Base-by-base conservation (phyloP, 2,797 vertebrate species). In the Coranthus polyacanthus region DNA sequence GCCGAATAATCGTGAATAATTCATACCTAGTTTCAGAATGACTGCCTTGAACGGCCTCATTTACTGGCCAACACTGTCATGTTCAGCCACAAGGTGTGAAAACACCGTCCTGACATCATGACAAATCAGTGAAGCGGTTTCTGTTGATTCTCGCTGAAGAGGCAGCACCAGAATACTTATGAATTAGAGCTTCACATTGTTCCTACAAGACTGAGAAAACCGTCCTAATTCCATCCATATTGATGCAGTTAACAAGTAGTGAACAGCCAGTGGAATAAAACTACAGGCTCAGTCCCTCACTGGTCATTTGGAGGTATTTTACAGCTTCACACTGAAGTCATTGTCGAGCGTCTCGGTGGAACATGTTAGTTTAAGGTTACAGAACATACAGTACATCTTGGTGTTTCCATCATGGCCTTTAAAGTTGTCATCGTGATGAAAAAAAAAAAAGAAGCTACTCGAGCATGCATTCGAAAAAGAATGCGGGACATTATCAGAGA, bases 241-340 rank as follows among this genome's bases (percentile, higher is more conserved):
- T 75, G 41, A 66, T 76, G 65, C 55, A 34, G 42, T 72, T 70
- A 76, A 78, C 68, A 82, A 66, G 56, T 50, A n/a, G 17, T 41
- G 16, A 55, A 53, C 4, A 63, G 79, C 62, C 59, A 76, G 58
- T 26, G 15, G 51, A 60, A 50, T 55, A 37, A 78, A 79, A 75
- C 32, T 18, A 13, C 12, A 68, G 32, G 18, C 53, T 0, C 58
- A 3, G 56, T 75, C 77, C 69, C 71, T 57, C 13, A 46, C 52
- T 49, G 68, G 72, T 78, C 84, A 72, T 86, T 86, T 20, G 20
- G 49, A 79, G 73, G 24, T 15, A 63, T 67, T 88, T 89, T 81
- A 82, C 75, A 78, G 71, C 73, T 68, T 83, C 58, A 79, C 66
- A 49, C 68, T 79, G 38, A 78, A 69, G 71, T 72, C 58, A 70